phyloP scores from a whole-genome alignment of 35 echinoderm and acorn worm genomes.

The Apostichopus japonicus region DNA sequence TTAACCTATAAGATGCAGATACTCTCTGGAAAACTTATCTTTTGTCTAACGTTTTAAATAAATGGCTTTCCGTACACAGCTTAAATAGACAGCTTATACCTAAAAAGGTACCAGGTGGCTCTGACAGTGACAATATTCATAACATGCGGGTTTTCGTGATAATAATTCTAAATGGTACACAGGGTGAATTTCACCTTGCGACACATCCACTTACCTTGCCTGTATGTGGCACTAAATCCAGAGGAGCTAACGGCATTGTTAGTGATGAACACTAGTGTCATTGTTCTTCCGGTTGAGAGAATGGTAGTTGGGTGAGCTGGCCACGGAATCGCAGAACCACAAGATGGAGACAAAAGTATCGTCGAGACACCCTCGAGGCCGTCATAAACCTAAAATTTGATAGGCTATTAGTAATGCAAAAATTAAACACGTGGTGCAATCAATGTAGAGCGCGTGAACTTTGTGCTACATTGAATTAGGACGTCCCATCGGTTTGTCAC shows the following conservation, averaged over 20 bases:
- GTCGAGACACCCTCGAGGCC: background rate
- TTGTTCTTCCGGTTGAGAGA: slow-evolving; percentile 12
- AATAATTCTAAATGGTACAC: no score
- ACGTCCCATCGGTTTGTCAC: no score
- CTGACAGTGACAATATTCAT: no score
- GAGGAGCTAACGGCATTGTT: background rate
- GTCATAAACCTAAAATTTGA: slow-evolving; percentile 27
- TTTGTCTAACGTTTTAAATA: background rate
- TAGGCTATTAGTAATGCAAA: background rate
- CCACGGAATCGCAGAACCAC: background rate
- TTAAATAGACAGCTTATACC: no score
- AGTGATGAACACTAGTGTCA: background rate
- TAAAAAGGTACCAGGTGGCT: no score
- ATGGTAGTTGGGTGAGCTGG: slow-evolving; percentile 18
- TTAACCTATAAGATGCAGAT: background rate
- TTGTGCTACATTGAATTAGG: no score
- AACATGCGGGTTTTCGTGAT: no score
- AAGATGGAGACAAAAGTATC: background rate
- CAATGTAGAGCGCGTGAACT: no score
- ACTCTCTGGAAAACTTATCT: background rate
- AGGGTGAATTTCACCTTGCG: no score
- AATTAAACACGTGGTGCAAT: background rate
- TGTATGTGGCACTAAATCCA: slow-evolving; percentile 17
- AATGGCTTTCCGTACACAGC: background rate
- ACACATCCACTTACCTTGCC: background rate